These are phyloP conservation scores for Percopsis omiscomaycus DNA, from an alignment of 2,797 vertebrate species.

Conservation along the genomic window DNA sequence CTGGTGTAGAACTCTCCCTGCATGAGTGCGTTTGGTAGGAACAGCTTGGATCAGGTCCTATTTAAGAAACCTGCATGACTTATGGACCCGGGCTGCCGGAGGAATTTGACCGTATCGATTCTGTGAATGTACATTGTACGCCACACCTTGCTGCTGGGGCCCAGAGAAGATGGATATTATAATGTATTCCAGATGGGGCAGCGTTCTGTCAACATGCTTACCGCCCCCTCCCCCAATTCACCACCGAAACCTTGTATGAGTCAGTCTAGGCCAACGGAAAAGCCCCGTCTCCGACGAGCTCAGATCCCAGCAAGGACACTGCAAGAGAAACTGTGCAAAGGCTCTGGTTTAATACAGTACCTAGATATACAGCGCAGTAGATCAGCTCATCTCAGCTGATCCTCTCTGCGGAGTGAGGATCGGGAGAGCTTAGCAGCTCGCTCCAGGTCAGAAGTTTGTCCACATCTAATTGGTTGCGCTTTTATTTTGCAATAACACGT, in stretches of 20 bases:
- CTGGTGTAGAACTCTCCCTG: too few relatives aligned
- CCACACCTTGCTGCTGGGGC: conserved; percentile 41
- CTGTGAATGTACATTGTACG: conserved; percentile 24
- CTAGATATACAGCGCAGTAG: conserved; percentile 34
- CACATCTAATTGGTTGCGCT: conserved; percentile 55
- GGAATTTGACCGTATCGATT: conserved; percentile 27
- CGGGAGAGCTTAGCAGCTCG: conserved; percentile 33
- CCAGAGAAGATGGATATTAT: conserved; percentile 56
- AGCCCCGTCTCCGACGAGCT: conserved; percentile 45
- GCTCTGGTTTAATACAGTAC: conserved; percentile 24
- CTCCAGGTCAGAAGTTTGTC: conserved; percentile 28
- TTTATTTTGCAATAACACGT: conserved; percentile 47
- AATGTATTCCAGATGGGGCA: conserved; percentile 67
- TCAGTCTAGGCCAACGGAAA: conserved; percentile 36
- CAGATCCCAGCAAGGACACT: conserved; percentile 45
- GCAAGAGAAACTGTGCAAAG: conserved; percentile 43
- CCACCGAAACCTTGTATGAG: conserved; percentile 36
- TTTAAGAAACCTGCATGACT: background rate
- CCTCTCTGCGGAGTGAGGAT: conserved; percentile 39
- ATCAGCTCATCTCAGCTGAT: conserved; percentile 54
- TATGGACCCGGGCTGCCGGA: background rate
- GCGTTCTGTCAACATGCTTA: conserved; percentile 31
- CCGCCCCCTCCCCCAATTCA: conserved; percentile 52
- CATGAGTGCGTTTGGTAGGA: background rate
- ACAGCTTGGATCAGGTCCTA: background rate